Evolutionary conservation across 2,113 vertebrate genomes (phyloP).

Genomic region (Blennius ocellaris): DNA sequence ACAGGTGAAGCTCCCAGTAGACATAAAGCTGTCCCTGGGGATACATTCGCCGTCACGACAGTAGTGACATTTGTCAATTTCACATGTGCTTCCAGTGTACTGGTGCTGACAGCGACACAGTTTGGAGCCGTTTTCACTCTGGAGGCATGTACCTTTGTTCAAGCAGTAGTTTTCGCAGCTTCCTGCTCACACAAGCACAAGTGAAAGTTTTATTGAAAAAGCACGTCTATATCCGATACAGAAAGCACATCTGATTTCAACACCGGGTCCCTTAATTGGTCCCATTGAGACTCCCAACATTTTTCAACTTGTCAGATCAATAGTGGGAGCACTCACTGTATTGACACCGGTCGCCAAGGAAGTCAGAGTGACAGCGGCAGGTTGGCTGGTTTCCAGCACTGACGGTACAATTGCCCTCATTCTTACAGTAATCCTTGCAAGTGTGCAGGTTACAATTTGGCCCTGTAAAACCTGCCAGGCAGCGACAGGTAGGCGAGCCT

Average conservation of each 20-base stretch:
- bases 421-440: constrained; percentile 90
- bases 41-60: constrained; percentile 90
- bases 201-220: not conserved
- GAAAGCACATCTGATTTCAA: not conserved
- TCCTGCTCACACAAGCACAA: constrained; percentile 76
- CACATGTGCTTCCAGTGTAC: constrained; percentile 86
- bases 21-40: constrained; percentile 77
- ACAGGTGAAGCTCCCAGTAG: constrained; percentile 89
- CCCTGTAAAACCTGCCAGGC: constrained; percentile 93
- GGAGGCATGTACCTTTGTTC: constrained; percentile 89
- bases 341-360: constrained; percentile 94
- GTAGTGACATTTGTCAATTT: constrained; percentile 91
- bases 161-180: constrained; percentile 90
- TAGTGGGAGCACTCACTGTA: constrained; percentile 87
- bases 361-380: constrained; percentile 87
- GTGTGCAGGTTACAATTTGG: constrained; percentile 91
- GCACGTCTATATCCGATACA: not conserved
- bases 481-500: constrained; percentile 96
- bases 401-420: constrained; percentile 91
- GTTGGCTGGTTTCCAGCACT: constrained; percentile 94
- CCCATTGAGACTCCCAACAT: not conserved
- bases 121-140: constrained; percentile 79
- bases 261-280: not conserved
- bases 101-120: constrained; percentile 89
- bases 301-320: not conserved